Base-by-base conservation (phyloP, 2,888 invertebrate genomes). In the Parelbella ahira region DNA sequence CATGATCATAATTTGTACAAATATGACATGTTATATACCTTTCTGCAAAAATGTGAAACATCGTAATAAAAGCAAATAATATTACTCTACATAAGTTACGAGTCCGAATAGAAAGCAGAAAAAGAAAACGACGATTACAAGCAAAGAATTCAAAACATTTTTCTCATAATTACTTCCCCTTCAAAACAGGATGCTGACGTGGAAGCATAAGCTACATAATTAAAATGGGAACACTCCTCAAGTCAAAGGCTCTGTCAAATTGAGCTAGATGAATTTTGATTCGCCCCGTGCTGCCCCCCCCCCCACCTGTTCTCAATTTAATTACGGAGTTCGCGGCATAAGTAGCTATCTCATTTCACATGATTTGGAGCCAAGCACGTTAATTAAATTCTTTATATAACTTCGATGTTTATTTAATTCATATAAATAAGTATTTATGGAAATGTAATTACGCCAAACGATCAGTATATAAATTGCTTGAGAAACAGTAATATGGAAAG, bases 301-400 rank as follows among this genome's bases (percentile, higher is more conserved):
- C 68, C 60, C 77, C 75, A 81, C 81, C 81, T 83, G 80, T 73
- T 81, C 68, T 61, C 68, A 76, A 83, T 81, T 81, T 83, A 82
- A 84, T 86, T 81, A 81, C 68, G 62, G 57, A 28, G 34, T 74
- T 71, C 59, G 59, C 58, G 64, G 68, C 67, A 72, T 81, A 80
- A 83, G 77, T 74, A 78, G 68, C 65, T 73, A 72, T 78, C 79
- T 73, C 61, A 63, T 81, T 80, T 74, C 68, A 75, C 65, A 70
- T 75, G 66, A 72, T 75, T 61, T 60, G 50, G 61, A 58, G 53
- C 63, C 50, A 54, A 50, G 57, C 48, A 54, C 46, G 53, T 58
- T 75, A 73, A 81, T 77, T 77, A 78, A 73, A 73, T 79, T 74
- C 64, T 76, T 77, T 61, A 56, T 53, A 56, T n/a, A n/a, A n/a